phyloP scores from a whole-genome alignment of 2,113 vertebrate species.

The Lepus europaeus region DNA sequence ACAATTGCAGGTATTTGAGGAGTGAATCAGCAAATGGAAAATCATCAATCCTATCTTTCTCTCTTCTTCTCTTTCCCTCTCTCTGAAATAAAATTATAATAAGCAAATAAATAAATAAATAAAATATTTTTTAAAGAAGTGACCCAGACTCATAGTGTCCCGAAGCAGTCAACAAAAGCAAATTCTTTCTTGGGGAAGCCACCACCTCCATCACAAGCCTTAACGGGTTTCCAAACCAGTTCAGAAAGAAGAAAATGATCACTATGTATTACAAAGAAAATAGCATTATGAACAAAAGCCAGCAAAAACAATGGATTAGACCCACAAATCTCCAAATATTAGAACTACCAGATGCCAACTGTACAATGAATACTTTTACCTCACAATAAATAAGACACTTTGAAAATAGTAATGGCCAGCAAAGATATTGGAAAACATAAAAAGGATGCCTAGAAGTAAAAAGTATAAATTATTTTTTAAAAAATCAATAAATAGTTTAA shows the following conservation, averaged over 20 bases:
- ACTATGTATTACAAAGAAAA: not conserved
- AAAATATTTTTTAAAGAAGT: no score
- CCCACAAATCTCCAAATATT: not conserved
- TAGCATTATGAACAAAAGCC: not conserved
- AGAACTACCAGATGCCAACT: not conserved
- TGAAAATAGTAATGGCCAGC: conserved; percentile 1
- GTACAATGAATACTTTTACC: not conserved
- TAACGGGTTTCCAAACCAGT: not conserved
- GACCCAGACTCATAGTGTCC: no score
- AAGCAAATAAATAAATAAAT: no score
- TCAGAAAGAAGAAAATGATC: not conserved
- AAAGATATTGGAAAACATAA: not conserved
- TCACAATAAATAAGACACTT: conserved; percentile 1
- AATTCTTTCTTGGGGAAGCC: not conserved
- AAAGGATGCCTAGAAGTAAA: conserved; percentile 3
- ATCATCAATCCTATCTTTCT: no score
- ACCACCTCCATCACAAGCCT: not conserved
- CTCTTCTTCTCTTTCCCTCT: no score
- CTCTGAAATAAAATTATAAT: no score
- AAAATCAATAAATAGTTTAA: not conserved
- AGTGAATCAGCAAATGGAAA: no score
- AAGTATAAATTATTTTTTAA: not conserved
- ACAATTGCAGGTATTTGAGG: no score
- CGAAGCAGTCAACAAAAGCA: not conserved
- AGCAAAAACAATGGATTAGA: not conserved